These are phyloP conservation scores for Amphiura filiformis DNA, from an alignment of 35 echinoderm and acorn worm genomes.

Conservation along the genomic window DNA sequence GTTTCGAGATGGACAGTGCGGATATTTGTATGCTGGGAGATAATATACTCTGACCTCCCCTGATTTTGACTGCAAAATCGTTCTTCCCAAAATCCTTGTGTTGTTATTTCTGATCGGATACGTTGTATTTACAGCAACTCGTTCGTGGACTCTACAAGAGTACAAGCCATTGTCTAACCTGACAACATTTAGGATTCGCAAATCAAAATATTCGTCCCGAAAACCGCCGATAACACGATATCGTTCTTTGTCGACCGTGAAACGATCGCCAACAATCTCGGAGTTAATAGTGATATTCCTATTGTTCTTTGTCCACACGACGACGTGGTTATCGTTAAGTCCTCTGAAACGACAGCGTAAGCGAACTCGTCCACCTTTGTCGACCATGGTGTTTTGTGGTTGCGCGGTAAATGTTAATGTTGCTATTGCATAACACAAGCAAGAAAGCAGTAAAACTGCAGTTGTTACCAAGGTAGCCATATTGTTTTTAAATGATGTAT, in stretches of 20 bases:
- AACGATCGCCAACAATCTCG: conserved; percentile 16
- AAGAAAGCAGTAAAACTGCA: background rate
- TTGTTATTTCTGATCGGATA: background rate
- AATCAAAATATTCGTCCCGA: conserved; percentile 17
- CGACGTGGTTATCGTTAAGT: conserved; percentile 21
- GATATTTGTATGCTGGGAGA: conserved; percentile 32
- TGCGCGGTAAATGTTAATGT: conserved; percentile 19
- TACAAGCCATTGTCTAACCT: conserved; percentile 30
- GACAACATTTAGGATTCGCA: conserved; percentile 9
- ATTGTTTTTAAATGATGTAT: background rate
- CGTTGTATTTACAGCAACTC: background rate
- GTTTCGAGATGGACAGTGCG: conserved; percentile 31
- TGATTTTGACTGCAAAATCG: conserved; percentile 2
- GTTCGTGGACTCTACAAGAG: conserved; percentile 22
- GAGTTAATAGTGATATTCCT: background rate
- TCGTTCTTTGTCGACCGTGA: conserved; percentile 13
- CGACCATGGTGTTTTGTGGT: conserved; percentile 34
- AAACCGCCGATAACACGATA: conserved; percentile 29
- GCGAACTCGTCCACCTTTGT: conserved; percentile 28
- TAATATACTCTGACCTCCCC: conserved; percentile 44
- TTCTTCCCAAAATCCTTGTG: background rate
- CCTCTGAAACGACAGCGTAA: conserved; percentile 26
- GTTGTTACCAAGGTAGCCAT: background rate
- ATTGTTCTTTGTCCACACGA: conserved; percentile 56
- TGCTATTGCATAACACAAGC: background rate